Evolutionary conservation across 2,113 vertebrate genomes (phyloP).

Genomic region (Egretta garzetta): DNA sequence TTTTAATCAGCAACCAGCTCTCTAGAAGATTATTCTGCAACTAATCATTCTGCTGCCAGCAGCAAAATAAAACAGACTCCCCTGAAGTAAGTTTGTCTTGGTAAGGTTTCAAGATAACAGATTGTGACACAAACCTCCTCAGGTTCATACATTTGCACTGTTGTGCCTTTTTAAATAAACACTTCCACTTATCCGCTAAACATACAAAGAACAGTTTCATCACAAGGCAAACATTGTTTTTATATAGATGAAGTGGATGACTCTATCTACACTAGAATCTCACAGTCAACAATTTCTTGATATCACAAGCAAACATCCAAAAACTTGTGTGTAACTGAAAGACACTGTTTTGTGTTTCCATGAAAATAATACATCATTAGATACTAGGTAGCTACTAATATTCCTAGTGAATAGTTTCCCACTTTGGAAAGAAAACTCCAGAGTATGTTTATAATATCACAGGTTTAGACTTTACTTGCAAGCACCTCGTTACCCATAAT

Average conservation of each 20-base stretch:
- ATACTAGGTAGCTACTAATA: not conserved
- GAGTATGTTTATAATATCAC: not conserved
- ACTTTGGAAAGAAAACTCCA: not conserved
- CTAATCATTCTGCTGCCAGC: constrained; percentile 16
- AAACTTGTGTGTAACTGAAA: not conserved
- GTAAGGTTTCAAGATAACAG: constrained; percentile 51
- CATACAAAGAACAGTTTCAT: not conserved
- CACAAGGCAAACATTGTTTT: not conserved
- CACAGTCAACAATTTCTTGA: not conserved
- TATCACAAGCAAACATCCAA: not conserved
- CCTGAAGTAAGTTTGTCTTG: constrained; percentile 48
- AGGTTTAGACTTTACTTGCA: not conserved
- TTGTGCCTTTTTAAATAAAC: constrained; percentile 24
- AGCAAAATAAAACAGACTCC: constrained; percentile 26
- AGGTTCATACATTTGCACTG: constrained; percentile 3
- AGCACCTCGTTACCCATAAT: not conserved
- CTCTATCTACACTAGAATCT: not conserved
- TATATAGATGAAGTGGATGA: not conserved
- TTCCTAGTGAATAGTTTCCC: not conserved
- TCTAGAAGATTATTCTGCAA: not conserved
- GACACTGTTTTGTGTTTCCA: not conserved
- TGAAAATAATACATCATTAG: not conserved
- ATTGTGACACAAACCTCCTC: constrained; percentile 50
- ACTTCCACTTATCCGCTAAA: not conserved
- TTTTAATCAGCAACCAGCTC: not conserved